A percentile compares a stretch with the other conserved stretches of the same genome.
Evolutionary conservation across 1,140 invertebrate genomes (phyloP).

Genomic region (Liolophura sinensis): DNA sequence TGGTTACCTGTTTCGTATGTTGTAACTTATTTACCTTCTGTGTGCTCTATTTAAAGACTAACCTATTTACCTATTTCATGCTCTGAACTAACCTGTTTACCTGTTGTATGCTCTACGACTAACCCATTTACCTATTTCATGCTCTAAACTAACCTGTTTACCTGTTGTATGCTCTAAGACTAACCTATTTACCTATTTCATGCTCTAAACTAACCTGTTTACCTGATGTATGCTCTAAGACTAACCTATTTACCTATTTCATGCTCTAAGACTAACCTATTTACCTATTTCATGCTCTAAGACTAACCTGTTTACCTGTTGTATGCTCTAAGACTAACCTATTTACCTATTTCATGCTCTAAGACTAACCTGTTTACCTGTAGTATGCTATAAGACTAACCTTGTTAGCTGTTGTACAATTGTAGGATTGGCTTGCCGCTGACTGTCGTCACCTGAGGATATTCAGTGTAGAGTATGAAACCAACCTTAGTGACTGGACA

Average conservation of each 20-base stretch:
- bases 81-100: neutral
- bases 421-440: constrained; percentile 73
- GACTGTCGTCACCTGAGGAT: constrained; percentile 68
- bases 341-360: neutral
- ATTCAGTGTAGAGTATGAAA: constrained; percentile 71
- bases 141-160: neutral
- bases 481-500: constrained; percentile 69
- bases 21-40: neutral
- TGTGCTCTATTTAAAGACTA: neutral
- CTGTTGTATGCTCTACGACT: neutral
- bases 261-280: neutral
- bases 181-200: constrained; percentile 10
- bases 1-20: too few species aligned
- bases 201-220: too few species aligned
- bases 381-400: constrained; percentile 6
- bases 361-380: neutral
- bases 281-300: too few species aligned
- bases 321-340: neutral
- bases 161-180: constrained; percentile 3
- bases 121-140: neutral
- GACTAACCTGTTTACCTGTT: neutral
- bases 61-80: too few species aligned
- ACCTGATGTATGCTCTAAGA: neutral
- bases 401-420: constrained; percentile 13
- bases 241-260: too few species aligned